Evolutionary conservation across 2,797 vertebrate genomes (phyloP).

Genomic region (Meda fulgida): DNA sequence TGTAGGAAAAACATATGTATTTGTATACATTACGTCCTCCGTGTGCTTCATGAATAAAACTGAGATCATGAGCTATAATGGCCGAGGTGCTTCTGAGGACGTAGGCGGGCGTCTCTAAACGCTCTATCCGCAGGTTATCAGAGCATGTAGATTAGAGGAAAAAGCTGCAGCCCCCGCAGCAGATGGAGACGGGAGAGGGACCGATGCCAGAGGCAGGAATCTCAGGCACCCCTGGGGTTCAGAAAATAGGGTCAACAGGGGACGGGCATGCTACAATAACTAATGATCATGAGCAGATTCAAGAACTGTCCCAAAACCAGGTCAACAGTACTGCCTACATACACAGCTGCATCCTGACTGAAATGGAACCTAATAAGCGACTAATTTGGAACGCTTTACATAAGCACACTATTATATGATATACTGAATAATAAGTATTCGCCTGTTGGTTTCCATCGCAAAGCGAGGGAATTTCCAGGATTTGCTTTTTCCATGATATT

Average conservation of each 20-base stretch:
- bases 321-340: neutral
- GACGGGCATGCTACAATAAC: neutral
- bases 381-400: neutral
- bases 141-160: conserved; percentile 39
- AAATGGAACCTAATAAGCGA: neutral
- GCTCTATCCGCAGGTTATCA: conserved; percentile 40
- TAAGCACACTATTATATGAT: neutral
- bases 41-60: neutral
- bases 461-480: neutral
- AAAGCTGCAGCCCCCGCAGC: conserved; percentile 25
- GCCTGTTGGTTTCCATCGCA: neutral
- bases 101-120: neutral
- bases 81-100: neutral
- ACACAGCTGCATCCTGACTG: neutral
- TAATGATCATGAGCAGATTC: neutral
- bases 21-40: too few species aligned
- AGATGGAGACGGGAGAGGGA: conserved; percentile 29
- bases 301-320: neutral
- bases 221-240: conserved; percentile 15
- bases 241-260: neutral
- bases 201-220: conserved; percentile 8
- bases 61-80: neutral
- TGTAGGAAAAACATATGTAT: neutral
- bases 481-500: neutral
- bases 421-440: neutral